phyloP scores from a whole-genome alignment of 2,888 invertebrate genomes.

The Andricus curvator region DNA sequence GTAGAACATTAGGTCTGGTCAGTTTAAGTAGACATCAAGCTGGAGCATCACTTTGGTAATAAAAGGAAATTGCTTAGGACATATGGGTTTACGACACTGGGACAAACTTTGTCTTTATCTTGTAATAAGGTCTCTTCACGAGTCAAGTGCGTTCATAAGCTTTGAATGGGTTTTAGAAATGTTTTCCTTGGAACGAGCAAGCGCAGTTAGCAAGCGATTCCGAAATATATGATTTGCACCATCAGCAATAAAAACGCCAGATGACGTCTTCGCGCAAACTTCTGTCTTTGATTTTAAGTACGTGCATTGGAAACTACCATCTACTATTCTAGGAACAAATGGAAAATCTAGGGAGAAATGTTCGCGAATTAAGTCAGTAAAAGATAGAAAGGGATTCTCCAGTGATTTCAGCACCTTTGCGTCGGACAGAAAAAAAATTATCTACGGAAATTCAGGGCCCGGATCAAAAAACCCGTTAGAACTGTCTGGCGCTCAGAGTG shows the following conservation, averaged over 20 bases:
- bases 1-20: slow-evolving; percentile 10
- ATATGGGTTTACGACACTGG: slow-evolving; percentile 24
- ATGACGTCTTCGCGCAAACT: slow-evolving; percentile 2
- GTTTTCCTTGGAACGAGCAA: slow-evolving; percentile 18
- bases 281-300: slow-evolving; percentile 5
- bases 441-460: not conserved
- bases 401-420: not conserved
- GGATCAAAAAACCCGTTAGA: no score
- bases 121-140: not conserved
- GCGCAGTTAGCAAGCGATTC: slow-evolving; percentile 33
- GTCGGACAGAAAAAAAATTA: not conserved
- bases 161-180: slow-evolving; percentile 23
- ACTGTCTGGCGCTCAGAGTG: no score
- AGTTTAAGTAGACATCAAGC: slow-evolving; percentile 28
- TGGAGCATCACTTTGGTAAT: not conserved
- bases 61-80: slow-evolving; percentile 34
- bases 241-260: not conserved
- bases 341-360: slow-evolving; percentile 20
- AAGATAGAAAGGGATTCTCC: not conserved
- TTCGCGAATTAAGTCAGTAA: not conserved
- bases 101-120: slow-evolving; percentile 13
- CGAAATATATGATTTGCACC: not conserved
- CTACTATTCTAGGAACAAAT: slow-evolving; percentile 46
- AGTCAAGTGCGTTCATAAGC: slow-evolving; percentile 22
- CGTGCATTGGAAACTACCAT: slow-evolving; percentile 54